phyloP scores from a whole-genome alignment of 2,113 vertebrate species.

The Nymphicus hollandicus region DNA sequence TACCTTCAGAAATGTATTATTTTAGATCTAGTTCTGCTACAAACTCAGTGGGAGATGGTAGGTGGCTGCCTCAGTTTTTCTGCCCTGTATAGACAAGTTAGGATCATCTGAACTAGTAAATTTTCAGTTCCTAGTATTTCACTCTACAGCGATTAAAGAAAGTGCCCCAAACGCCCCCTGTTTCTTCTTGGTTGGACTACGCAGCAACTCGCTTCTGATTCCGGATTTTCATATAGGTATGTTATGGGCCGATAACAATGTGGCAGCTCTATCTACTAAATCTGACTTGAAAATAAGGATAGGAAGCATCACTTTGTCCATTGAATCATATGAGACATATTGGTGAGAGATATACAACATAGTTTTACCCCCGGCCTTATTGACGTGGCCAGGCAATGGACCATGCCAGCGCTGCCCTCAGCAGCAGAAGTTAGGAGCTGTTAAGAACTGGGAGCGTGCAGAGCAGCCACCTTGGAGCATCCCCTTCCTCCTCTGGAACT shows the following conservation, averaged over 20 bases:
- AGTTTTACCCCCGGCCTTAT: not conserved
- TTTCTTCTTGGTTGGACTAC: not conserved
- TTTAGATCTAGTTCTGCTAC: not conserved
- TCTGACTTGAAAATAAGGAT: not conserved
- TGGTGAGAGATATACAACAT: not conserved
- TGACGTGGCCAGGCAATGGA: not conserved
- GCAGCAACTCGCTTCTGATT: not conserved
- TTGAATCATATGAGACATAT: not conserved
- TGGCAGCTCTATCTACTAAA: not conserved
- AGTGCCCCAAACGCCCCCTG: not conserved
- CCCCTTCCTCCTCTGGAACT: not conserved
- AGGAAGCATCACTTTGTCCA: not conserved
- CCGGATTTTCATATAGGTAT: not conserved
- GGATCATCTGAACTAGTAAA: not conserved
- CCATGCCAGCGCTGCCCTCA: fast-evolving
- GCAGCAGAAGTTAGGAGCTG: not conserved
- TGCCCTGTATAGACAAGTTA: not conserved
- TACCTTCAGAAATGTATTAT: not conserved
- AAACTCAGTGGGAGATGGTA: fast-evolving
- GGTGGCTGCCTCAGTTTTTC: not conserved
- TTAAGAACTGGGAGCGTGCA: fast-evolving
- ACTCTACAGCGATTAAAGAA: not conserved
- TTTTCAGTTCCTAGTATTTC: not conserved
- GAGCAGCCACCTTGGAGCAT: not conserved
- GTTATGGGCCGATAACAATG: not conserved